A percentile compares a stretch with the other conserved stretches of the same genome.
Conservation (phyloP, 2,113 vertebrate species). For the Nerophis ophidion region DNA sequence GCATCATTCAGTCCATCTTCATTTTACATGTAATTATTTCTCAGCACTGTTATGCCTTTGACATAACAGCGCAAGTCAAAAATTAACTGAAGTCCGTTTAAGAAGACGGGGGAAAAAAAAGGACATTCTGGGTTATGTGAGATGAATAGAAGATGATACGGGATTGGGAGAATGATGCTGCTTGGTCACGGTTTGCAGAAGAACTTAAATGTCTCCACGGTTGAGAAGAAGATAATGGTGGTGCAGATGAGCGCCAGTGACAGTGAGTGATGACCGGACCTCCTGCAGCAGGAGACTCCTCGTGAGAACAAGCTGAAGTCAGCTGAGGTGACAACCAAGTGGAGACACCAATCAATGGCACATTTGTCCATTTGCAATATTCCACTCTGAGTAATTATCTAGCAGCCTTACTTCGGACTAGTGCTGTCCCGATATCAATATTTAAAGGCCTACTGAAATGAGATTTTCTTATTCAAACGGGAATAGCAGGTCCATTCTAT, state of each 20-base stretch:
- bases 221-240: neutral
- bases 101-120: neutral
- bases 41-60: neutral
- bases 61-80: neutral
- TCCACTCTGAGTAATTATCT: neutral
- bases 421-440: too few species aligned
- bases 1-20: neutral
- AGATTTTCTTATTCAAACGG: too few species aligned
- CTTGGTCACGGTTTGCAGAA: too few species aligned
- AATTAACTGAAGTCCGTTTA: neutral
- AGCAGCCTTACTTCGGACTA: too few species aligned
- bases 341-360: slow-evolving; percentile 31
- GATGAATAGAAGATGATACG: neutral
- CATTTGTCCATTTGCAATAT: neutral
- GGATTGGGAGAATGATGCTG: neutral
- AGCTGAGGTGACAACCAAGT: slow-evolving; percentile 2
- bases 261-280: slow-evolving; percentile 18
- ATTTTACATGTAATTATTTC: neutral
- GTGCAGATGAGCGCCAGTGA: slow-evolving; percentile 18
- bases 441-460: too few species aligned
- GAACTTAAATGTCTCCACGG: too few species aligned
- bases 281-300: slow-evolving; percentile 23
- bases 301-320: slow-evolving; percentile 22
- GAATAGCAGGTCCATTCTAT: too few species aligned
- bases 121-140: neutral